Percentiles rank a stretch among this genome's conserved stretches.
Evolutionary conservation across 2,113 vertebrate genomes (phyloP).

Genomic region (Bubalus kerabau): DNA sequence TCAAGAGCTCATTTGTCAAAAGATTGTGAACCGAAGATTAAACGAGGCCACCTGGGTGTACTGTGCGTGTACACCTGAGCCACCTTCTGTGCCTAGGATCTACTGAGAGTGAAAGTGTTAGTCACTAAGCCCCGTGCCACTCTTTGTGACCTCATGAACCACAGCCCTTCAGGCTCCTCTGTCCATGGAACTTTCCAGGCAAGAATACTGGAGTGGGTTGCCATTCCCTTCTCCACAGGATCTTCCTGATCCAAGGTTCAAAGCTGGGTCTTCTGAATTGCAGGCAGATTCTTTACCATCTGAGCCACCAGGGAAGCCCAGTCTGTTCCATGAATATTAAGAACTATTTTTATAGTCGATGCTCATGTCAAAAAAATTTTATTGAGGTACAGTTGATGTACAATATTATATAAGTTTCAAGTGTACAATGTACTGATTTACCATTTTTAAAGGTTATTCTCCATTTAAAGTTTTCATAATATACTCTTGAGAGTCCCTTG

Average conservation of each 20-base stretch:
- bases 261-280: neutral
- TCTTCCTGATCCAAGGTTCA: neutral
- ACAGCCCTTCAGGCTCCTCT: neutral
- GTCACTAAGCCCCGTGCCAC: accelerated
- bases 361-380: neutral
- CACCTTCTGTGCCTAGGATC: neutral
- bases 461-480: neutral
- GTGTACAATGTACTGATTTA: neutral
- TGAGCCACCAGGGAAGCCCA: neutral
- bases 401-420: neutral
- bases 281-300: neutral
- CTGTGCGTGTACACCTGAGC: neutral
- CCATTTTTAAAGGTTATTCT: neutral
- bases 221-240: neutral
- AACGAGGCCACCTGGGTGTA: neutral
- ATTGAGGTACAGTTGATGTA: neutral
- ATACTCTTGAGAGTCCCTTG: neutral
- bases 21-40: neutral
- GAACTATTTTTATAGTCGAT: neutral
- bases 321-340: neutral
- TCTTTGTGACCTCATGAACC: neutral
- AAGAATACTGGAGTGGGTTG: neutral
- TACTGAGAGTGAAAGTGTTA: neutral
- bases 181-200: neutral
- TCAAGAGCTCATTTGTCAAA: neutral